Conservation (phyloP, 2,888 invertebrate species). For the Nymphalis c-album region DNA sequence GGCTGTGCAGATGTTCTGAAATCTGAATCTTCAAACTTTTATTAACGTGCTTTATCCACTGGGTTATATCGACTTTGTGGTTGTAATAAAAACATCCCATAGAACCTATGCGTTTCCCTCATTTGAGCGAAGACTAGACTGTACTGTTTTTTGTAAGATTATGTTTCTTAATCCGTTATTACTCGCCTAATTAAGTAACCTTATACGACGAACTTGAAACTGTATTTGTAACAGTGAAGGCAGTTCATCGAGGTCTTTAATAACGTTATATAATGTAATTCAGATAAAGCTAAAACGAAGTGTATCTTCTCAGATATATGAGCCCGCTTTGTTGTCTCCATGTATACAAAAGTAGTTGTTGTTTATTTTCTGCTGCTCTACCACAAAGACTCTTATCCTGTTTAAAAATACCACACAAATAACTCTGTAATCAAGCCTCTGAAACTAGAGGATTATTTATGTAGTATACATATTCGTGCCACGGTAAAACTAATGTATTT, state of each 20-base stretch:
- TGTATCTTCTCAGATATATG: constrained; percentile 30
- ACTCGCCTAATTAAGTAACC: neutral
- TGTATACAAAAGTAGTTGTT: constrained; percentile 25
- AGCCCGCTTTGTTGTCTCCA: constrained; percentile 27
- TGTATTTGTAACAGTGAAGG: neutral
- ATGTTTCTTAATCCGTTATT: neutral
- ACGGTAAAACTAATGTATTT: neutral
- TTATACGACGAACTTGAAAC: neutral
- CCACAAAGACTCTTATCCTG: constrained; percentile 31
- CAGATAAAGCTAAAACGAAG: constrained; percentile 25
- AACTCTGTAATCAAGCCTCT: constrained; percentile 26
- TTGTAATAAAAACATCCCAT: too few species aligned
- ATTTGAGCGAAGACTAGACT: too few species aligned
- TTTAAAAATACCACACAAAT: constrained; percentile 33
- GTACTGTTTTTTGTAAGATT: too few species aligned
- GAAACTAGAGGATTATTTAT: constrained; percentile 7
- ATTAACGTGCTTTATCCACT: too few species aligned
- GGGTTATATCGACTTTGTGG: too few species aligned
- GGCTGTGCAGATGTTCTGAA: too few species aligned
- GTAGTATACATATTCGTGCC: neutral
- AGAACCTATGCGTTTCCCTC: too few species aligned
- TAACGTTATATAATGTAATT: constrained; percentile 27
- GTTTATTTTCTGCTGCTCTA: constrained; percentile 27
- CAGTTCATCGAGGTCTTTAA: constrained; percentile 36
- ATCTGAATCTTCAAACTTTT: too few species aligned